Percentiles rank a stretch among this genome's conserved stretches.
Conservation (phyloP, 2,888 invertebrate genomes). For the Thalpophila matura region DNA sequence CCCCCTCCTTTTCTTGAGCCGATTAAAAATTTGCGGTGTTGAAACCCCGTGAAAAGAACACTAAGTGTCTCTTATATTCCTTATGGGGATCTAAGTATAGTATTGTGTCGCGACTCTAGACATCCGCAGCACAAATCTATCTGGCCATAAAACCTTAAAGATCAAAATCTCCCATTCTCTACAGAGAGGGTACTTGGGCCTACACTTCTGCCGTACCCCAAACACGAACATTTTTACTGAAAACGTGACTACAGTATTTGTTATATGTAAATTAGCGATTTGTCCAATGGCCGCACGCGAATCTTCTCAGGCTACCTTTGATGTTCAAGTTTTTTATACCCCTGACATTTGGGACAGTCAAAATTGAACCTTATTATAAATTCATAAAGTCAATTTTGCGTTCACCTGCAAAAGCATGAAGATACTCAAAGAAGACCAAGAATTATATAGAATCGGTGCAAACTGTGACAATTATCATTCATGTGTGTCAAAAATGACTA, state of each 20-base stretch:
- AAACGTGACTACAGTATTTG: constrained; percentile 91
- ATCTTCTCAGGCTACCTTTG: constrained; percentile 74
- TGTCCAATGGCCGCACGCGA: constrained; percentile 78
- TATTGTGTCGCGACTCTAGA: constrained; percentile 47
- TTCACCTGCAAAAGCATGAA: constrained; percentile 7
- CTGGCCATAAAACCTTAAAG: constrained; percentile 55
- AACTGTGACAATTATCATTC: constrained; percentile 58
- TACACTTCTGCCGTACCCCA: constrained; percentile 62
- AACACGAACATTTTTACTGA: constrained; percentile 85
- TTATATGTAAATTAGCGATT: constrained; percentile 91
- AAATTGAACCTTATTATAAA: constrained; percentile 48
- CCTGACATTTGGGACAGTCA: constrained; percentile 38
- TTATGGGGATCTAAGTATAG: constrained; percentile 47
- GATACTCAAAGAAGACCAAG: constrained; percentile 30
- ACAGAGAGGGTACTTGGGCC: constrained; percentile 42
- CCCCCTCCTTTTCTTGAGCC: too few relatives aligned
- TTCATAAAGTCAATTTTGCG: constrained; percentile 34
- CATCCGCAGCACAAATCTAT: constrained; percentile 58
- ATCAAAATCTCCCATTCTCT: constrained; percentile 62
- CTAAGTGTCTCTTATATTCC: constrained; percentile 31
- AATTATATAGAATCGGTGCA: constrained; percentile 16
- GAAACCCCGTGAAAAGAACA: constrained; percentile 12
- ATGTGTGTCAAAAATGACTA: constrained; percentile 44
- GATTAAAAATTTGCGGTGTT: too few relatives aligned
- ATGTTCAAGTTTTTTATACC: constrained; percentile 77